A percentile compares a stretch with the other conserved stretches of the same genome.
These are phyloP conservation scores for Epizoanthus scotinus DNA, from an alignment of 92 coral and sea anemone species.

Conservation along the genomic window DNA sequence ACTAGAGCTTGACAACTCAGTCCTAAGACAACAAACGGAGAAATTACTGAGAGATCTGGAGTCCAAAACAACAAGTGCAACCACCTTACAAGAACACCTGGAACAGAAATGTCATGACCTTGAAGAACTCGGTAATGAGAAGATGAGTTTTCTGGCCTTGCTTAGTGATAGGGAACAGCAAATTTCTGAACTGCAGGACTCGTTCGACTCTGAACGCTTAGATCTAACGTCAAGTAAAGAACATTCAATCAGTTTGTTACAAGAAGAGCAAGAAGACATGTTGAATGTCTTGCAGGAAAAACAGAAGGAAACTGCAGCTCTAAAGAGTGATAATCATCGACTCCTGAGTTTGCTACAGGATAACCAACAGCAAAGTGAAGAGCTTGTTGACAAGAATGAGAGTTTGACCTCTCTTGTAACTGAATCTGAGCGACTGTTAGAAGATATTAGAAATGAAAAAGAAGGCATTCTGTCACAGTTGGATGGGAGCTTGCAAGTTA, in stretches of 20 bases:
- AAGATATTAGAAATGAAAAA: slow-evolving; percentile 60
- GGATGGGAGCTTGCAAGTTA: slow-evolving; percentile 59
- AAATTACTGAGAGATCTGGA: slow-evolving; percentile 63
- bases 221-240: slow-evolving; percentile 69
- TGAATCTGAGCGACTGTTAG: slow-evolving; percentile 55
- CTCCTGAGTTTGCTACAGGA: slow-evolving; percentile 71
- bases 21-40: slow-evolving; percentile 73
- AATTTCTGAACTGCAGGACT: slow-evolving; percentile 83
- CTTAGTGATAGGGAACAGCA: slow-evolving; percentile 79
- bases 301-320: slow-evolving; percentile 59
- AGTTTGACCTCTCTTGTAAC: slow-evolving; percentile 45
- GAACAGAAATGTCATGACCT: slow-evolving; percentile 62
- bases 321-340: slow-evolving; percentile 59
- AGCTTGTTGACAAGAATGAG: slow-evolving; percentile 50
- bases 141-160: slow-evolving; percentile 62
- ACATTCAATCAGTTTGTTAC: slow-evolving; percentile 62
- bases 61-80: slow-evolving; percentile 55
- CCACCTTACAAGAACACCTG: slow-evolving; percentile 56
- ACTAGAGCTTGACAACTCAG: slow-evolving; percentile 72
- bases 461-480: slow-evolving; percentile 61
- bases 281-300: slow-evolving; percentile 72
- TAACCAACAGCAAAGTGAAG: slow-evolving; percentile 61
- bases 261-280: slow-evolving; percentile 68
- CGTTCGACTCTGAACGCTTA: slow-evolving; percentile 69
- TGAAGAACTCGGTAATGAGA: slow-evolving; percentile 55